A percentile compares a stretch with the other conserved stretches of the same genome.
Conservation (phyloP, 1,140 invertebrate species). For the Mizuhopecten yessoensis region DNA sequence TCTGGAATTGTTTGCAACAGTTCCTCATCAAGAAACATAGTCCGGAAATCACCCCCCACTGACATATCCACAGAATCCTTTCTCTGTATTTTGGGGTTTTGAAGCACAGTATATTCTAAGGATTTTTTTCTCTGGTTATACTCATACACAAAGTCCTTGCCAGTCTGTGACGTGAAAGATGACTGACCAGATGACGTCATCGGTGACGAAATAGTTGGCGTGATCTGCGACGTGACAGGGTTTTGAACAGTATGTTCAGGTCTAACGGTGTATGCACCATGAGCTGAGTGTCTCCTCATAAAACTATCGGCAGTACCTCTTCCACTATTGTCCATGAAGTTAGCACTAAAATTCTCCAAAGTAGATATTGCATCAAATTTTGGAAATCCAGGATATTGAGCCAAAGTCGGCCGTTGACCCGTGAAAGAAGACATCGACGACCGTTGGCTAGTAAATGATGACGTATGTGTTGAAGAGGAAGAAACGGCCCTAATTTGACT, state of each 20-base stretch:
- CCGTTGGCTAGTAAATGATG: slow-evolving; percentile 30
- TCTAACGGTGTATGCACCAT: neutral
- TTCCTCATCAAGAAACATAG: neutral
- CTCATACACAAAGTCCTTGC: slow-evolving; percentile 8
- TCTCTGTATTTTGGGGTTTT: neutral
- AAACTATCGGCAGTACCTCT: neutral
- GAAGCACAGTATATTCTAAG: slow-evolving; percentile 8
- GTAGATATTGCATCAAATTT: slow-evolving; percentile 19
- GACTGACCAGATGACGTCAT: neutral
- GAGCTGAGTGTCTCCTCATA: neutral
- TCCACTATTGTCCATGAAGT: neutral
- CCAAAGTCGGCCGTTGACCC: neutral
- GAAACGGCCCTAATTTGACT: neutral
- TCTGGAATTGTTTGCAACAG: neutral
- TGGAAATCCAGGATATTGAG: neutral
- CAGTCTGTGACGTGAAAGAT: neutral
- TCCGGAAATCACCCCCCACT: neutral
- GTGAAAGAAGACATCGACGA: neutral
- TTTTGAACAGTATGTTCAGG: neutral
- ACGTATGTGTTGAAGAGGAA: neutral
- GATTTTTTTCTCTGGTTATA: slow-evolving; percentile 15
- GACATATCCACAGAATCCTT: neutral
- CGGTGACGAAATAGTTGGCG: neutral
- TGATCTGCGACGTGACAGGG: neutral
- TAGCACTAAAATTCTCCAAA: neutral